Percentiles rank a stretch among this genome's conserved stretches.
These are phyloP conservation scores for Hymenochirus boettgeri DNA, from an alignment of 2,113 vertebrate species.

Conservation along the genomic window DNA sequence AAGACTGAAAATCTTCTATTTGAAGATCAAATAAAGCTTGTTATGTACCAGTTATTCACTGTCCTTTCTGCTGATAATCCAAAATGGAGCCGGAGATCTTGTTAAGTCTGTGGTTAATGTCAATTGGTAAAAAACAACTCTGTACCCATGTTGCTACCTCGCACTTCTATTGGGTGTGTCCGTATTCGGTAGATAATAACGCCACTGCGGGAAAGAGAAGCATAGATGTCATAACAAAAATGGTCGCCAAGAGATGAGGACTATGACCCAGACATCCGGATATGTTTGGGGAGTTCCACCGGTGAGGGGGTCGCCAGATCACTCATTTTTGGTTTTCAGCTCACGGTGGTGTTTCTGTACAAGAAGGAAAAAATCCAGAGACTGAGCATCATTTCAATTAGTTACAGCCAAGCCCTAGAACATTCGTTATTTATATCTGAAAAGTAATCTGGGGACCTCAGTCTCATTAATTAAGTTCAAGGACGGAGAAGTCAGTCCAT, in stretches of 20 bases:
- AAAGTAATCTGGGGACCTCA: background rate
- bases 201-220: conserved; percentile 66
- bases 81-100: too few relatives aligned
- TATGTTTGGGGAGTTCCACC: conserved; percentile 57
- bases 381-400: too few relatives aligned
- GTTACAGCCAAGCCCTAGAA: background rate
- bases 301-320: conserved; percentile 19
- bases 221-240: conserved; percentile 69
- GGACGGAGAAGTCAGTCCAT: background rate
- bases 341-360: conserved; percentile 41
- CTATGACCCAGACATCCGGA: conserved; percentile 72
- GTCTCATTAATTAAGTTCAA: background rate
- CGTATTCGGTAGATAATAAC: conserved; percentile 70
- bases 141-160: background rate
- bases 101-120: too few relatives aligned
- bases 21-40: too few relatives aligned
- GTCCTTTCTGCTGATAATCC: too few relatives aligned
- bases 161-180: conserved; percentile 57
- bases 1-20: too few relatives aligned
- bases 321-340: conserved; percentile 47
- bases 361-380: conserved; percentile 31
- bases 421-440: background rate
- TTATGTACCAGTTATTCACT: too few relatives aligned
- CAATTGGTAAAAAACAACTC: too few relatives aligned
- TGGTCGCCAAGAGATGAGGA: conserved; percentile 70